These are phyloP conservation scores for Exaiptasia diaphana DNA, from an alignment of 64 coral and sea anemone genomes.

Conservation along the genomic window DNA sequence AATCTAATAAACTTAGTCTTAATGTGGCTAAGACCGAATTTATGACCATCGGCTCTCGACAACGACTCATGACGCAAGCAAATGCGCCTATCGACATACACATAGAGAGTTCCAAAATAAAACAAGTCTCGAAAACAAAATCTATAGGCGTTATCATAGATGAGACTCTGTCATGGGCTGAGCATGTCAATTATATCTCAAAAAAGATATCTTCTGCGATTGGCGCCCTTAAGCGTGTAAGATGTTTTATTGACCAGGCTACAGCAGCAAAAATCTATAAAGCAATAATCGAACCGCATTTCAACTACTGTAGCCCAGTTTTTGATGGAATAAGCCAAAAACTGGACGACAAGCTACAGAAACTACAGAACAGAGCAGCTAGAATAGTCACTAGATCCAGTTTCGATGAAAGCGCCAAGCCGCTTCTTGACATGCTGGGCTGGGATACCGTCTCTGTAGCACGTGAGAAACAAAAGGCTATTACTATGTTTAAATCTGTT, in stretches of 20 bases:
- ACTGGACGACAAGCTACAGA: constrained; percentile 19
- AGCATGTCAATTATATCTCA: neutral
- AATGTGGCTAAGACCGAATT: neutral
- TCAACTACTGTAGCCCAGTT: constrained; percentile 6
- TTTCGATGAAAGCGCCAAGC: neutral
- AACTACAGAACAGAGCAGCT: constrained; percentile 23
- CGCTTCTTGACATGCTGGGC: constrained; percentile 9
- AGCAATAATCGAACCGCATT: neutral
- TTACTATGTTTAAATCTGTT: constrained; percentile 44
- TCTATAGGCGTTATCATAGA: neutral
- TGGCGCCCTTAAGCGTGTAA: neutral
- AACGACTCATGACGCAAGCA: neutral
- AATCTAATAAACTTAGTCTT: neutral
- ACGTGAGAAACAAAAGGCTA: constrained; percentile 29
- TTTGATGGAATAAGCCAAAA: neutral
- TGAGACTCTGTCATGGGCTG: neutral
- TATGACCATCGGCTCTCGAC: neutral
- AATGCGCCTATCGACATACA: neutral
- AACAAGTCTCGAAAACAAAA: neutral
- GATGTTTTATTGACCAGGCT: neutral
- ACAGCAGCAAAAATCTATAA: neutral
- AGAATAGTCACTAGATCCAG: constrained; percentile 26
- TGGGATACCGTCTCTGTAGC: constrained; percentile 2
- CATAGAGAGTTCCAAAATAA: neutral
- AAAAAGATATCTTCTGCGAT: neutral